These are phyloP conservation scores for Thera obeliscata DNA, from an alignment of 2,888 invertebrate genomes.

Conservation along the genomic window DNA sequence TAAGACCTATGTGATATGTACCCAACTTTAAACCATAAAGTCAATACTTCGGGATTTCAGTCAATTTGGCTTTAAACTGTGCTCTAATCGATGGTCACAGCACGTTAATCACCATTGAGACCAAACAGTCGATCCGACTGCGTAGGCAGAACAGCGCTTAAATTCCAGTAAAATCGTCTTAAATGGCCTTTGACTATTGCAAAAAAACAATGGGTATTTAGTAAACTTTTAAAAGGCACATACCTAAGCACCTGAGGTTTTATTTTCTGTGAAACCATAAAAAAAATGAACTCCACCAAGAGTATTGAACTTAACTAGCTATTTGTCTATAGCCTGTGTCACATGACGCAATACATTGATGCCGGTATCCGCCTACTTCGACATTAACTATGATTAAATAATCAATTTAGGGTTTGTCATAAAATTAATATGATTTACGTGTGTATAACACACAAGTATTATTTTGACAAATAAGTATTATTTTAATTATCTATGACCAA, in stretches of 20 bases:
- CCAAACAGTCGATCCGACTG: not conserved
- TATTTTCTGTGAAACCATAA: too few relatives aligned
- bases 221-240: too few relatives aligned
- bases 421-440: not conserved
- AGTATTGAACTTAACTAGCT: slow-evolving; percentile 22
- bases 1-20: too few relatives aligned
- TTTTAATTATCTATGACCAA: not conserved
- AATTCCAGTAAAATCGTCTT: not conserved
- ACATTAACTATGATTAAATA: slow-evolving; percentile 11
- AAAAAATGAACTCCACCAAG: not conserved
- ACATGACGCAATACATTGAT: slow-evolving; percentile 23
- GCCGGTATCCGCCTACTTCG: slow-evolving; percentile 45
- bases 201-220: too few relatives aligned
- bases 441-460: too few relatives aligned
- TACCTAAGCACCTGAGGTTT: too few relatives aligned
- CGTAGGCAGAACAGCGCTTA: slow-evolving; percentile 1
- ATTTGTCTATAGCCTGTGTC: slow-evolving; percentile 20
- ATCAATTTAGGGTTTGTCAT: slow-evolving; percentile 18
- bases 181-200: slow-evolving; percentile 23
- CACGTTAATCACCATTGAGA: not conserved
- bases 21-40: too few relatives aligned
- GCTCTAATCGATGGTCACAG: not conserved
- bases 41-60: too few relatives aligned
- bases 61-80: too few relatives aligned
- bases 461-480: not conserved